phyloP scores from a whole-genome alignment of 2,888 invertebrate genomes.

The Callimorpha dominula region DNA sequence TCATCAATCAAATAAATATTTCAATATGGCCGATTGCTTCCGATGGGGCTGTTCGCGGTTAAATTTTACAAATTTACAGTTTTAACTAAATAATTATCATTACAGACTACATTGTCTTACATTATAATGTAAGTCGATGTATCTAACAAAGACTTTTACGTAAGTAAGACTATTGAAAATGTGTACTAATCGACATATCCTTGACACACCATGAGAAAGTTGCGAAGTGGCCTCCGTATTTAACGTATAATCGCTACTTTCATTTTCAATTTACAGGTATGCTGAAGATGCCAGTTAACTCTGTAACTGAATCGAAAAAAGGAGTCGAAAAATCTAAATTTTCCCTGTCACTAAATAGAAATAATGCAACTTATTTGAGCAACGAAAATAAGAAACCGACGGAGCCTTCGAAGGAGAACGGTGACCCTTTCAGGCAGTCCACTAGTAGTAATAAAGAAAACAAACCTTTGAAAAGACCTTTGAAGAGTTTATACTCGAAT shows the following conservation, averaged over 20 bases:
- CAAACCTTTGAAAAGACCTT: constrained; percentile 75
- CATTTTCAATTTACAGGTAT: constrained; percentile 72
- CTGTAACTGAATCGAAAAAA: constrained; percentile 78
- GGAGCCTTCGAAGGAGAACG: constrained; percentile 63
- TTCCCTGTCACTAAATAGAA: constrained; percentile 78
- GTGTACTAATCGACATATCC: constrained; percentile 61
- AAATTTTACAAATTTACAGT: constrained; percentile 66
- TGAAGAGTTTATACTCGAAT: constrained; percentile 72
- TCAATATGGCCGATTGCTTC: constrained; percentile 80
- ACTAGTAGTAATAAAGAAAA: constrained; percentile 75
- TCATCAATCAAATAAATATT: constrained; percentile 61
- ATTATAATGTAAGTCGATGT: constrained; percentile 82
- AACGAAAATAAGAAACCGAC: constrained; percentile 68
- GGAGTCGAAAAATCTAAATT: constrained; percentile 78
- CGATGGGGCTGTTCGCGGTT: constrained; percentile 73
- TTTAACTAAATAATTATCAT: constrained; percentile 60
- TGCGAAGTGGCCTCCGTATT: constrained; percentile 61
- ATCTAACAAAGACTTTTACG: constrained; percentile 71
- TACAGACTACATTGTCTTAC: constrained; percentile 70
- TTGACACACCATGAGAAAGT: constrained; percentile 78
- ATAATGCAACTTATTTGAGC: constrained; percentile 77
- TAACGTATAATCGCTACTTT: constrained; percentile 40
- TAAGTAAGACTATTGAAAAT: constrained; percentile 66
- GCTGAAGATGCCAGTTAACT: constrained; percentile 86
- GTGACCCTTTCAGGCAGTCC: constrained; percentile 57